Conservation (phyloP, 2,888 invertebrate genomes). For the Eupithecia subumbrata region DNA sequence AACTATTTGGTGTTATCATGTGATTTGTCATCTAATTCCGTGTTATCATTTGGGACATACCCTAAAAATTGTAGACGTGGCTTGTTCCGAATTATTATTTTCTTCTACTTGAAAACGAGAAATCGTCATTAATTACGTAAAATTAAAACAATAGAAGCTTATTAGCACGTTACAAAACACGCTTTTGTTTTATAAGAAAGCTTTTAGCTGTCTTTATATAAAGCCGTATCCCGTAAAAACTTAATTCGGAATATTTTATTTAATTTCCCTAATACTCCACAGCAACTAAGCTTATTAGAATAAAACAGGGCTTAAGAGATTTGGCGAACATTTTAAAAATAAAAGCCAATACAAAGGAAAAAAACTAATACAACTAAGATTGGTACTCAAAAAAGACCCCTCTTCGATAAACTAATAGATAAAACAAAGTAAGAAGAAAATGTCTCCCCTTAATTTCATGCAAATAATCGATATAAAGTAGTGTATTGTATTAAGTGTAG, state of each 20-base stretch:
- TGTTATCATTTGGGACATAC: no score
- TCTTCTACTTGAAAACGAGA: no score
- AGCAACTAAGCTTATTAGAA: slow-evolving; percentile 5
- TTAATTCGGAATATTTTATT: slow-evolving; percentile 12
- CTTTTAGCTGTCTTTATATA: background rate
- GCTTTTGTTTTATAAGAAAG: slow-evolving; percentile 4
- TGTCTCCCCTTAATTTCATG: no score
- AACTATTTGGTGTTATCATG: no score
- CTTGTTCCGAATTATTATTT: no score
- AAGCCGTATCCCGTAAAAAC: background rate
- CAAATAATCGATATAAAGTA: no score
- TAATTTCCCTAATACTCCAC: slow-evolving; percentile 1
- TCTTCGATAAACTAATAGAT: no score
- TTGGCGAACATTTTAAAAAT: background rate
- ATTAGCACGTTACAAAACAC: background rate
- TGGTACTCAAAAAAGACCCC: background rate
- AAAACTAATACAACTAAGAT: background rate
- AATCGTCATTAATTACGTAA: no score
- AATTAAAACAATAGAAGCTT: background rate
- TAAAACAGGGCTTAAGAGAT: slow-evolving; percentile 2
- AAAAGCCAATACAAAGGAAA: background rate
- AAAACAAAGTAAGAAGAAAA: no score
- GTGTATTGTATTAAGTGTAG: no score
- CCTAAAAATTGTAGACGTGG: no score
- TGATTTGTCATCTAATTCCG: no score